Conservation (phyloP, 2,113 vertebrate genomes). For the Baryphthengus martii region DNA sequence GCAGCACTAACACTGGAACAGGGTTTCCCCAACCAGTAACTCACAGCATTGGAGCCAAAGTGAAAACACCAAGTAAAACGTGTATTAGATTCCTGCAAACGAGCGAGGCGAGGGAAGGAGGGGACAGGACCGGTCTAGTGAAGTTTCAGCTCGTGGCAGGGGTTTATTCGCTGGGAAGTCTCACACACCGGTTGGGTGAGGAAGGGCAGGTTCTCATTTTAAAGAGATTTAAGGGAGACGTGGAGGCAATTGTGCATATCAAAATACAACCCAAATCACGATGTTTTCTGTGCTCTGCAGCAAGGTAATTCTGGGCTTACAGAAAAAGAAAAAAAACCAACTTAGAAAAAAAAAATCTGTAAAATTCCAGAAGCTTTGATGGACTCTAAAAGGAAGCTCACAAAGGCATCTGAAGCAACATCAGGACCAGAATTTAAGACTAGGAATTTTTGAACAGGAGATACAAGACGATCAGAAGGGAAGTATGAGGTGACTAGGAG, state of each 20-base stretch:
- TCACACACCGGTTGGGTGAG: neutral
- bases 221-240: neutral
- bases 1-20: neutral
- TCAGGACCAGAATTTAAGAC: neutral
- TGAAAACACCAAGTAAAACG: neutral
- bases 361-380: no score
- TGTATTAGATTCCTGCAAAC: neutral
- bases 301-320: neutral
- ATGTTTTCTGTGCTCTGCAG: no score
- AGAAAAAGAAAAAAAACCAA: neutral
- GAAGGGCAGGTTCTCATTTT: neutral
- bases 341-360: neutral
- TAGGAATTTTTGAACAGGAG: neutral
- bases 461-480: neutral
- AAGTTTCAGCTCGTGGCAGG: neutral
- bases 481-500: neutral
- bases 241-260: neutral
- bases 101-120: neutral
- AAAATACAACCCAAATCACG: no score
- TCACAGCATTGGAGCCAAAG: neutral
- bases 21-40: neutral
- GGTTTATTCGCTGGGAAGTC: neutral
- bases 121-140: neutral
- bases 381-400: slow-evolving; percentile 12
- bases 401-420: neutral